Evolutionary conservation across 1,140 invertebrate genomes (phyloP).

Genomic region (Lasioglossum albipes): DNA sequence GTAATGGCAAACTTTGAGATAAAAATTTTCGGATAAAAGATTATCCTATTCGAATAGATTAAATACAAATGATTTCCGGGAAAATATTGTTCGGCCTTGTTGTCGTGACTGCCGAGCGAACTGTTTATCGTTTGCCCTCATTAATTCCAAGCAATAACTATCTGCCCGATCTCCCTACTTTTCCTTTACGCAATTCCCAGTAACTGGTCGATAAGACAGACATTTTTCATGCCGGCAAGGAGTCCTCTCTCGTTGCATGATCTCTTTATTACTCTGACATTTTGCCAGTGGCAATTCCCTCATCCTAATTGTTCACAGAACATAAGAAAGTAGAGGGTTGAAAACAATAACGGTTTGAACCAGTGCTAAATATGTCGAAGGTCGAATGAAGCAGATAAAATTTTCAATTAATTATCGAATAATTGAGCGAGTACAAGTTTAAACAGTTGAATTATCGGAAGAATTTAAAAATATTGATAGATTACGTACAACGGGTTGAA

Average conservation of each 20-base stretch:
- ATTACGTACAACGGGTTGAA: too few relatives aligned
- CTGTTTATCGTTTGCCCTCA: constrained; percentile 33
- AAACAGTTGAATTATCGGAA: too few relatives aligned
- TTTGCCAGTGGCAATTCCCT: constrained; percentile 11
- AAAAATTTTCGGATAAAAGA: too few relatives aligned
- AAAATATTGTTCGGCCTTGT: constrained; percentile 41
- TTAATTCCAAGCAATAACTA: constrained; percentile 35
- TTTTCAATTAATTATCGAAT: too few relatives aligned
- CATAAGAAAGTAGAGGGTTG: too few relatives aligned
- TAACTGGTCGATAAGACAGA: constrained; percentile 8
- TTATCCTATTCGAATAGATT: too few relatives aligned
- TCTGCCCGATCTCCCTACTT: neutral
- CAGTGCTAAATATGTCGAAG: too few relatives aligned
- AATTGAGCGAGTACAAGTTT: too few relatives aligned
- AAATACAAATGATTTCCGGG: neutral
- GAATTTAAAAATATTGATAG: too few relatives aligned
- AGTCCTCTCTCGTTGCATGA: constrained; percentile 26
- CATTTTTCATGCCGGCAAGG: neutral
- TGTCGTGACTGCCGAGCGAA: constrained; percentile 42
- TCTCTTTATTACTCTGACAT: constrained; percentile 45
- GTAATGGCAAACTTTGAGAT: too few relatives aligned
- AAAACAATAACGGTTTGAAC: too few relatives aligned
- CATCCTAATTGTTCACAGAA: neutral
- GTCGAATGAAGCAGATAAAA: too few relatives aligned
- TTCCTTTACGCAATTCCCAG: constrained; percentile 26